Evolutionary conservation across 2,888 invertebrate genomes (phyloP), one percentile per base, ranked within the genome.

Genomic region (Kryphioiulus occultus): DNA sequence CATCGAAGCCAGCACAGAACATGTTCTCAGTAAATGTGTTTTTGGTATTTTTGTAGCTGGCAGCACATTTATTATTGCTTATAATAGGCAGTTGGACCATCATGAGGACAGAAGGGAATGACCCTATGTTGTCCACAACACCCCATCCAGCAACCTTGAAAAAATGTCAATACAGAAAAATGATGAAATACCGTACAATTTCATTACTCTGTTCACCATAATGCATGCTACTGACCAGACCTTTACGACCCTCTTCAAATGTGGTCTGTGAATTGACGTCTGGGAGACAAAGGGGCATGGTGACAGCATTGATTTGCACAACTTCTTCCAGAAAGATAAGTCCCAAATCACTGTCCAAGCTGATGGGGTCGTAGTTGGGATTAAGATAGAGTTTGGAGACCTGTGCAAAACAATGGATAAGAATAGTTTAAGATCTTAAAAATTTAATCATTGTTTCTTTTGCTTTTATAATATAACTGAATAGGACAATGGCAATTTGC

Each of bases 121-220:
- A 88, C 0, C 86, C 85, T n/a, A 88, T 85, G 26, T 89, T 89
- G 83, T 89, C 89, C 84, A 88, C 88, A 86, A 88, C 85, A 4
- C 90, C 90, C 90, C 90, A 90, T 17, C 90, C 90, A 39, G 89
- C 89, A 5, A 89, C 89, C 89, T n/a, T 89, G 4, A 3, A 39
- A 87, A 87, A n/a, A 59, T 10, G 32, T 32, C 12, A 39, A 59
- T 87, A 22, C 2, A 22, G 3, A 30, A 87, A 88, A 19, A 88
- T 7, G 39, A 32, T 2, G 12, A 17, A n/a, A n/a, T n/a, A n/a
- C n/a, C n/a, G n/a, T n/a, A n/a, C n/a, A n/a, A n/a, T n/a, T n/a
- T n/a, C n/a, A n/a, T n/a, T n/a, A n/a, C n/a, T n/a, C n/a, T n/a
- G n/a, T n/a, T n/a, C n/a, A n/a, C n/a, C 30, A 83, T 30, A n/a